Percentiles rank a stretch among this genome's conserved stretches.
These are phyloP conservation scores for Eristalinus sepulchralis DNA, from an alignment of 2,888 invertebrate species.

Conservation along the genomic window DNA sequence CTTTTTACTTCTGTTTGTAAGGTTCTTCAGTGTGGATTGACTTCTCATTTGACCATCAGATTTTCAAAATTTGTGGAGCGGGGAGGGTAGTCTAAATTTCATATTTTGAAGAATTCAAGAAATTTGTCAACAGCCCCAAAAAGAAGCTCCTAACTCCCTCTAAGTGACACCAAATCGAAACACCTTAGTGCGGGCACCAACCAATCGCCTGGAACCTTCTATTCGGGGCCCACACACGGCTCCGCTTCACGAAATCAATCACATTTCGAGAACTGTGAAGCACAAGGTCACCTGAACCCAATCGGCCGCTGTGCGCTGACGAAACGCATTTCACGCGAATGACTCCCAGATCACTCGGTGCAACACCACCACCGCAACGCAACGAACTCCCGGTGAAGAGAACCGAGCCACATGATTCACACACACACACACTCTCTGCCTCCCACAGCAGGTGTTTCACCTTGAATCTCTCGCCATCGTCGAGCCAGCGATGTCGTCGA, in stretches of 20 bases:
- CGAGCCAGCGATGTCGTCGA: background rate
- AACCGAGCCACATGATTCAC: conserved; percentile 23
- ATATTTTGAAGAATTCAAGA: too few relatives aligned
- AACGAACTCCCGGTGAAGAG: background rate
- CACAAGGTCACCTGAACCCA: background rate
- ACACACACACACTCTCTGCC: background rate
- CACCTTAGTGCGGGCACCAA: background rate
- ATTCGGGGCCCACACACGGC: too few relatives aligned
- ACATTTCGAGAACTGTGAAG: background rate
- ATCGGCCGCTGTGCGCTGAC: background rate
- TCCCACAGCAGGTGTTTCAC: conserved; percentile 48
- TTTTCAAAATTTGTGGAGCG: too few relatives aligned
- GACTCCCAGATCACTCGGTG: background rate
- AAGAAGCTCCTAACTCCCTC: background rate
- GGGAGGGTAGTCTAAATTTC: too few relatives aligned
- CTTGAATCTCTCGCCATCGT: background rate
- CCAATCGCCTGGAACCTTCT: background rate
- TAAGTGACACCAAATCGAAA: background rate
- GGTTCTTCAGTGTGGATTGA: too few relatives aligned
- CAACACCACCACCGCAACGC: background rate
- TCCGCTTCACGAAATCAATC: too few relatives aligned
- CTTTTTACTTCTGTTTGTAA: too few relatives aligned
- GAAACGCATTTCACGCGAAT: background rate
- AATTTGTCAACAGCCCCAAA: background rate
- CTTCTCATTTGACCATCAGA: too few relatives aligned